Base-by-base conservation (phyloP, 2,888 invertebrate species). In the Cataglyphis rosenhaueri region DNA sequence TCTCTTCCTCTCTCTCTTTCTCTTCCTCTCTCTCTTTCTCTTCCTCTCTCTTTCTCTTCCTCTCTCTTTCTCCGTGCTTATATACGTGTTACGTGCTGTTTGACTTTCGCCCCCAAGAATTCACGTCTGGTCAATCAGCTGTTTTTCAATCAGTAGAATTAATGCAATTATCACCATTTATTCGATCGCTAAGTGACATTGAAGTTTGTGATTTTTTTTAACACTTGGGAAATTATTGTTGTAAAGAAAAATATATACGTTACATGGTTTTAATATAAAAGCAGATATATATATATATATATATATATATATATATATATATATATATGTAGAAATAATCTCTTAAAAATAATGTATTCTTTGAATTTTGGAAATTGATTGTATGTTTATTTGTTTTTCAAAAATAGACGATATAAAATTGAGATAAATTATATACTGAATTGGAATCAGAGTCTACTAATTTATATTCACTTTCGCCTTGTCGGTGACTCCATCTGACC, bases 31-130 rank as follows among this genome's bases (percentile, higher is more conserved):
- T n/a, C 18, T 59, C 18, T 57, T 4, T 66, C 48, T 52, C 6
- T 38, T 15, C 62, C 64, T 74, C 21, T 21, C 29, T n/a, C 32
- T n/a, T 29, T 59, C 18, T 57, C 29, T 15, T 8, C 38, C 32
- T n/a, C 32, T n/a, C 18, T 59, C 18, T 57, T 4, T 66, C 48
- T 52, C 6, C 18, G 6, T 38, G 44, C 38, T 64, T 18, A 48
- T 38, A 52, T 79, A 75, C 76, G 52, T 81, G 81, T 70, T 70
- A 71, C 44, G 25, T 3, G 48, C 44, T 21, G 71, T 61, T 71
- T 78, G 59, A 71, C 78, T 78, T 71, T 78, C 59, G 78, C 59
- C 44, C 9, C 25, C 32, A 32, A 35, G 59, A n/a, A 57, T 15
- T 59, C 68, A 41, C 57, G 57, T 78, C 44, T 35, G 32, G 32